A percentile compares a stretch with the other conserved stretches of the same genome.
Evolutionary conservation across 1,140 invertebrate genomes (phyloP).

Genomic region (Chymomyza costata): DNA sequence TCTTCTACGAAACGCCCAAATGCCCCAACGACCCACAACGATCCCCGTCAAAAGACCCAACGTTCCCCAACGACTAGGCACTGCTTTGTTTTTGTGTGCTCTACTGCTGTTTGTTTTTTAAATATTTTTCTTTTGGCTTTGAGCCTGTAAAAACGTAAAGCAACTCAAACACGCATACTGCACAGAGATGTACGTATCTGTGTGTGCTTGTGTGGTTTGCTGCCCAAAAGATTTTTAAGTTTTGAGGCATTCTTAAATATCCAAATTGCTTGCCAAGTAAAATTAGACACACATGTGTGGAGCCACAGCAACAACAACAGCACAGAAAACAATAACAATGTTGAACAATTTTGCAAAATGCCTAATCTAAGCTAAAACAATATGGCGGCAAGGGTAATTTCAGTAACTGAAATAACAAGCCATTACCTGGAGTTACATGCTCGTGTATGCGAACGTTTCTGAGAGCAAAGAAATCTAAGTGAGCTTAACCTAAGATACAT

Average conservation of each 20-base stretch:
- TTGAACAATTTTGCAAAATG: neutral
- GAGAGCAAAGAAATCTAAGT: too few relatives aligned
- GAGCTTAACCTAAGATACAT: too few relatives aligned
- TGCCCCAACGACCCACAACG: neutral
- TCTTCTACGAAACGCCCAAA: constrained; percentile 37
- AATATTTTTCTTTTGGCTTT: constrained; percentile 30
- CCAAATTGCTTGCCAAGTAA: constrained; percentile 37
- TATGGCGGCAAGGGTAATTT: constrained; percentile 28
- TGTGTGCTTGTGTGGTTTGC: neutral
- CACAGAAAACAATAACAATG: constrained; percentile 2
- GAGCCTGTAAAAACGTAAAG: constrained; percentile 19
- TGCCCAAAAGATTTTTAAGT: constrained; percentile 16
- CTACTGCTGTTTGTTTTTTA: constrained; percentile 7
- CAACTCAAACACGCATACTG: neutral
- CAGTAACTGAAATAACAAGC: constrained; percentile 33
- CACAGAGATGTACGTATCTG: neutral
- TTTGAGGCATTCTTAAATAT: constrained; percentile 15
- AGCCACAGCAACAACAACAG: constrained; percentile 14
- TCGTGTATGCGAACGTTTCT: too few relatives aligned
- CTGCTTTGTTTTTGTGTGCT: constrained; percentile 6
- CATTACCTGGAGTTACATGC: constrained; percentile 32
- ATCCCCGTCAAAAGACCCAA: neutral
- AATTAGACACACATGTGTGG: constrained; percentile 35
- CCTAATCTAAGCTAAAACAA: constrained; percentile 2
- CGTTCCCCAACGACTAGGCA: neutral